These are phyloP conservation scores for Peromyscus leucopus DNA, from an alignment of 2,113 vertebrate species.

Conservation along the genomic window DNA sequence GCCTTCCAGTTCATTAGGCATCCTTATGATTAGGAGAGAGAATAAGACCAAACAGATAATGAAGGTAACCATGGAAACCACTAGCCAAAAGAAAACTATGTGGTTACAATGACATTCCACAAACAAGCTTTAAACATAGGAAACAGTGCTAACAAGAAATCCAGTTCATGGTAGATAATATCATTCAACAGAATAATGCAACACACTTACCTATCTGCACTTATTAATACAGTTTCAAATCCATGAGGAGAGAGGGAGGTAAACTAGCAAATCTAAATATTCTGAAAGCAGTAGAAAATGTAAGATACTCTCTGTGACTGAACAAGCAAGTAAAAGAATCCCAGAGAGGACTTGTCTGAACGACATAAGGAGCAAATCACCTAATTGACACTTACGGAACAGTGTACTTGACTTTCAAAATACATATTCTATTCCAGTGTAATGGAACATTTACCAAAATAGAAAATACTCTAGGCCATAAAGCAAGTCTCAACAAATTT, in stretches of 20 bases:
- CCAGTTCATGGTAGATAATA: background rate
- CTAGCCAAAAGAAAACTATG: background rate
- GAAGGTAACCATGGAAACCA: background rate
- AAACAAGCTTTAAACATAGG: background rate
- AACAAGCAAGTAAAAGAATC: background rate
- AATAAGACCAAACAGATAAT: background rate
- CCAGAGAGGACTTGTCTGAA: background rate
- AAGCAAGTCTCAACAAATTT: slow-evolving; percentile 69
- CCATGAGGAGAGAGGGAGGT: background rate
- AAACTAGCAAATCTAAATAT: background rate
- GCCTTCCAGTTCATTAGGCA: background rate
- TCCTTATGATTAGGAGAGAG: background rate
- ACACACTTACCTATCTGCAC: background rate
- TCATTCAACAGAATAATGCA: background rate
- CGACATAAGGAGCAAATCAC: background rate
- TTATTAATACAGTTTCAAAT: slow-evolving; percentile 26
- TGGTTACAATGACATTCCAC: background rate
- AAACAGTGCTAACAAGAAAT: background rate
- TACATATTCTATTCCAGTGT: slow-evolving; percentile 34
- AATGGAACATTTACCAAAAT: slow-evolving; percentile 70
- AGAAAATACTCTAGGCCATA: slow-evolving; percentile 64
- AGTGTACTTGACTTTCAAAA: background rate
- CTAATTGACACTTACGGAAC: slow-evolving; percentile 12
- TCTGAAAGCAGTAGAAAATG: background rate
- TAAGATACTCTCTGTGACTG: background rate